Base-by-base conservation (phyloP, 2,797 vertebrate genomes). In the Melopsittacus undulatus region DNA sequence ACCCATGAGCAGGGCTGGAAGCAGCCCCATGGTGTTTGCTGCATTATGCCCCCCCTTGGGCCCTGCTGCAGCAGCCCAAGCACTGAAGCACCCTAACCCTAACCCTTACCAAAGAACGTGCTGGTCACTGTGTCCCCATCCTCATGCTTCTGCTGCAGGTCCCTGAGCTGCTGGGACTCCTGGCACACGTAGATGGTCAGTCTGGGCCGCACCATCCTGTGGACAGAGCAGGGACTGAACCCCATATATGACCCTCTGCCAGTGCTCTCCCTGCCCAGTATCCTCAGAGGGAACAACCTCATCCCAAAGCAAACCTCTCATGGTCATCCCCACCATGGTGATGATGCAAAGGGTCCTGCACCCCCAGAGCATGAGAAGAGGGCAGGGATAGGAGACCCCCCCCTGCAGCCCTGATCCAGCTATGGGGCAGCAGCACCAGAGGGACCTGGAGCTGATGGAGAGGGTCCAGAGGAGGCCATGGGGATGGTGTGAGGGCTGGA, bases 121-220 rank as follows among this genome's bases (percentile, higher is more conserved):
- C 97, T 98, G 93, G 97, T 97, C 24, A 97, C 89, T n/a, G 98
- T 96, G 2, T 99, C 99, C 81, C 98, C 98, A 1, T 99, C 99
- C 94, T 99, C 99, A 4, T 98, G 99, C 77, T 99, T 99, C 63
- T 98, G 98, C 93, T 97, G 98, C 92, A 99, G 98, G 7, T 99
- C 99, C 83, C 98, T 97, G 17, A 98, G 76, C 95, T 99, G 99
- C 97, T 98, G 98, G 7, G 99, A 99, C 95, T 99, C 99, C 97
- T 99, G 99, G 92, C 99, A 99, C 83, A 99, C 99, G 7, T 99
- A 99, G 95, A 99, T 98, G 75, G 99, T 99, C 93, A 99, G 97
- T 92, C 99, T 98, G 21, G 99, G 99, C 76, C 99, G 98, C 62
- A 99, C 99, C 98, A 99, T 98, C 96, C 99, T 99, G 63, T 2